Evolutionary conservation across 1,140 invertebrate genomes (phyloP).

Genomic region (Andricus grossulariae): DNA sequence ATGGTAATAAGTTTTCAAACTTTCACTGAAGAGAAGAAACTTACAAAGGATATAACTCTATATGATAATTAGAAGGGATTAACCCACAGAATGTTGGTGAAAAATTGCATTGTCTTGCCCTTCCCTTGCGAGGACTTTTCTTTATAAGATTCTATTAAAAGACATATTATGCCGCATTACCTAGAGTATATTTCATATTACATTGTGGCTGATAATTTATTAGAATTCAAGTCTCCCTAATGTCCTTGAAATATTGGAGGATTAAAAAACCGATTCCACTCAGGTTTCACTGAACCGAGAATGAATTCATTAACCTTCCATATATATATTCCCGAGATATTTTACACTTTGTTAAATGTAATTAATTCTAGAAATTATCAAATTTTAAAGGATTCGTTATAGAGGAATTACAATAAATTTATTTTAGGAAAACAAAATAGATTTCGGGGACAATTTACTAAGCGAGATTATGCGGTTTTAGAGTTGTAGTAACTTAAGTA

Average conservation of each 20-base stretch:
- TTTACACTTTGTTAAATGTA: neutral
- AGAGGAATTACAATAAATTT: no score
- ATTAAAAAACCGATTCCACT: constrained; percentile 66
- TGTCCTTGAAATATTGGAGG: constrained; percentile 70
- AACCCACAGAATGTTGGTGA: no score
- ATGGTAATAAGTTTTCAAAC: neutral
- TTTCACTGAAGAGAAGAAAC: no score
- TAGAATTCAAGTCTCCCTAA: constrained; percentile 71
- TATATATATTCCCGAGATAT: constrained; percentile 60
- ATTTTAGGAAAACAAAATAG: no score
- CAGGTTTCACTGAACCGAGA: constrained; percentile 37
- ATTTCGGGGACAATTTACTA: no score
- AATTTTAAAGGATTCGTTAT: no score
- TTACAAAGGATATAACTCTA: no score
- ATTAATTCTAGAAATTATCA: neutral
- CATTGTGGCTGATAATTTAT: constrained; percentile 74
- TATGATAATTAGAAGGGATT: no score
- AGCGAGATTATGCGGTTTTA: no score
- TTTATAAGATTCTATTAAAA: neutral
- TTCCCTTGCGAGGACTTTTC: neutral
- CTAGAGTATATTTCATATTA: constrained; percentile 68
- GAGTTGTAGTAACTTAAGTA: no score
- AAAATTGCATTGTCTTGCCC: neutral
- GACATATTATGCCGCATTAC: constrained; percentile 46
- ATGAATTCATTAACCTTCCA: constrained; percentile 70